These are phyloP conservation scores for Pachyrhynchus sulphureomaculatus DNA, from an alignment of 1,140 invertebrate genomes.

Conservation along the genomic window DNA sequence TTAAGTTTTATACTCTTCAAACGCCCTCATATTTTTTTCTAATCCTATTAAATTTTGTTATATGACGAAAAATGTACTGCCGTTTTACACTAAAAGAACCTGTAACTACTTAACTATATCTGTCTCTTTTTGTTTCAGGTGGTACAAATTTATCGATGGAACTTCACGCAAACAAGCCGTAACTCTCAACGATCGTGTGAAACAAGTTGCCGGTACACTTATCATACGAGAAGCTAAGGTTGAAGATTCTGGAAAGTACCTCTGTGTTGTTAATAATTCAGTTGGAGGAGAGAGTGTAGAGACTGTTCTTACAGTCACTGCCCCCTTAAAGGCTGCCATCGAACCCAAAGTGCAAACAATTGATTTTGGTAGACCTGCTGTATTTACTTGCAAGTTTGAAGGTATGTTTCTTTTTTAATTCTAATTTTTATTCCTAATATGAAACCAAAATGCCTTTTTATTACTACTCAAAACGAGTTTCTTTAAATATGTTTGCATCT, in stretches of 20 bases:
- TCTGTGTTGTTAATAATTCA: slow-evolving; percentile 92
- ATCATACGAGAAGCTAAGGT: slow-evolving; percentile 89
- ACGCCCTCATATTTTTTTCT: too few species aligned
- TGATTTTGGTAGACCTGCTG: slow-evolving; percentile 87
- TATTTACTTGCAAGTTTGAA: slow-evolving; percentile 86
- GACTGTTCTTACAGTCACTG: slow-evolving; percentile 89
- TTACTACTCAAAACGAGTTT: too few species aligned
- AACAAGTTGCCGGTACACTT: slow-evolving; percentile 91
- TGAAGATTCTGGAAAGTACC: slow-evolving; percentile 89
- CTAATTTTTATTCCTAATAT: too few species aligned
- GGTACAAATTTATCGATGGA: slow-evolving; percentile 91
- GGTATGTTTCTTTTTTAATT: slow-evolving; percentile 62
- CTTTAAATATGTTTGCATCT: too few species aligned
- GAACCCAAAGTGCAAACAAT: slow-evolving; percentile 89
- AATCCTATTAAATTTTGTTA: too few species aligned
- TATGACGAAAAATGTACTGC: too few species aligned
- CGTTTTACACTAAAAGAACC: too few species aligned
- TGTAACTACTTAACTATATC: too few species aligned
- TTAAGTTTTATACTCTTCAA: too few species aligned
- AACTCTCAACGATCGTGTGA: slow-evolving; percentile 80
- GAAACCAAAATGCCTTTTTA: too few species aligned
- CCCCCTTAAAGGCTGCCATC: slow-evolving; percentile 81
- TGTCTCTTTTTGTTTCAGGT: slow-evolving; percentile 62
- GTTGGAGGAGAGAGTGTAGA: slow-evolving; percentile 91
- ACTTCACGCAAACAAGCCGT: slow-evolving; percentile 81